Percentiles rank a stretch among this genome's conserved stretches.
phyloP scores from a whole-genome alignment of 2,113 vertebrate species.

The Ovis canadensis region DNA sequence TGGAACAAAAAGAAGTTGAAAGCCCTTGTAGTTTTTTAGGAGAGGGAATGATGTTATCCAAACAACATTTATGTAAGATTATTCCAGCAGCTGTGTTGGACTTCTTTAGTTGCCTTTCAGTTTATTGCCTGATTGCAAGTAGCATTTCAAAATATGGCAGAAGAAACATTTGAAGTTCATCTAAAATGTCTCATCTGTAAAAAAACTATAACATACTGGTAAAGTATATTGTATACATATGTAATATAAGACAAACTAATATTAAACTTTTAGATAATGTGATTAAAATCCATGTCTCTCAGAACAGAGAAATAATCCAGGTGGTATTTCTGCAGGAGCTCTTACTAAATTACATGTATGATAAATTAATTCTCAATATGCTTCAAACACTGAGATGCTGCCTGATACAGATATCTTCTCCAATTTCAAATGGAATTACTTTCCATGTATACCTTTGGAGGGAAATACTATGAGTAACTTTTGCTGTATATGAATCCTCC shows the following conservation, averaged over 20 bases:
- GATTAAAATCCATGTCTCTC: not conserved
- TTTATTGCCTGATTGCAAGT: slow-evolving; percentile 68
- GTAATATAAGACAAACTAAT: slow-evolving; percentile 5
- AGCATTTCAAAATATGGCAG: slow-evolving; percentile 52
- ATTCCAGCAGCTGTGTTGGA: slow-evolving; percentile 60
- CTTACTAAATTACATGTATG: not conserved
- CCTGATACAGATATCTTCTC: not conserved
- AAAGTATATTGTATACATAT: not conserved
- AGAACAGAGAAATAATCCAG: not conserved
- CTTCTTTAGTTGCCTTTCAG: slow-evolving; percentile 54
- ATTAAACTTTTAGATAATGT: not conserved
- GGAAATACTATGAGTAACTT: not conserved
- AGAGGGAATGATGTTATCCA: slow-evolving; percentile 58
- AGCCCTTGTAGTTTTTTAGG: slow-evolving; percentile 47
- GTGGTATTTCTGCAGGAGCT: not conserved
- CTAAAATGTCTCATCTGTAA: slow-evolving; percentile 30
- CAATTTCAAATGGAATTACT: not conserved
- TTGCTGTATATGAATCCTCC: not conserved
- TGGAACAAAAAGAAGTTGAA: slow-evolving; percentile 53
- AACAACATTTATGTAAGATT: slow-evolving; percentile 64
- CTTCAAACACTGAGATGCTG: not conserved
- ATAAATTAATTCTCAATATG: slow-evolving; percentile 4
- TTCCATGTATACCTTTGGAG: not conserved
- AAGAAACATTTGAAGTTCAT: slow-evolving; percentile 37
- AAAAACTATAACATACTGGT: not conserved